These are phyloP conservation scores for Ciconia maguari DNA, from an alignment of 2,113 vertebrate species.

Conservation along the genomic window DNA sequence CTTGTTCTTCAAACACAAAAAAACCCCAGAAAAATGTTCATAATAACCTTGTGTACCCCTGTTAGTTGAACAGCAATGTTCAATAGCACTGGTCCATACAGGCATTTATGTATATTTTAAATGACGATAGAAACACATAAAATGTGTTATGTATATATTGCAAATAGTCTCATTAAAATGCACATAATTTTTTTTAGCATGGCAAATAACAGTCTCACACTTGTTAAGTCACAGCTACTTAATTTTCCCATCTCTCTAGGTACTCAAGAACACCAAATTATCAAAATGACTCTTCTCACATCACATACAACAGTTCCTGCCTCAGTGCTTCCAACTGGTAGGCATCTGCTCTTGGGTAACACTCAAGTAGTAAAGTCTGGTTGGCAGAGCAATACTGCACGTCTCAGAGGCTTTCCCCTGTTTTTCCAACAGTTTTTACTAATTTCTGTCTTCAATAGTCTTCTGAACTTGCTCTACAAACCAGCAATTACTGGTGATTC, in stretches of 20 bases:
- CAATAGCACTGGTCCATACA: background rate
- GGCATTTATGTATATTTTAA: background rate
- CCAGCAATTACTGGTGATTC: background rate
- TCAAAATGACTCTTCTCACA: background rate
- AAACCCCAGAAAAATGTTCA: background rate
- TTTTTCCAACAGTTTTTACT: background rate
- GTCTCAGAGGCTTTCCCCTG: background rate
- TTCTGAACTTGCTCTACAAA: background rate
- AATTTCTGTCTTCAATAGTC: background rate
- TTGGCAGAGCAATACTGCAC: background rate
- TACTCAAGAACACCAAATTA: background rate
- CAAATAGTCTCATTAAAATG: background rate
- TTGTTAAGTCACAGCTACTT: constrained; percentile 11
- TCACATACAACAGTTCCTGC: background rate
- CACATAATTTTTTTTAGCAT: background rate
- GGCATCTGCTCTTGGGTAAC: constrained; percentile 5
- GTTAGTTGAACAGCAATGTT: background rate
- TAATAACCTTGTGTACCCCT: background rate
- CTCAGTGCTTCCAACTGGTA: background rate
- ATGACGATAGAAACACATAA: background rate
- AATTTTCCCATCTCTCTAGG: background rate
- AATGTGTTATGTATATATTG: background rate
- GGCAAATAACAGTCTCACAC: background rate
- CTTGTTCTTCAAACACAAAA: background rate
- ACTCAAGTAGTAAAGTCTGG: background rate